Evolutionary conservation across 2,888 invertebrate species (phyloP).

Genomic region (Thereva unica): DNA sequence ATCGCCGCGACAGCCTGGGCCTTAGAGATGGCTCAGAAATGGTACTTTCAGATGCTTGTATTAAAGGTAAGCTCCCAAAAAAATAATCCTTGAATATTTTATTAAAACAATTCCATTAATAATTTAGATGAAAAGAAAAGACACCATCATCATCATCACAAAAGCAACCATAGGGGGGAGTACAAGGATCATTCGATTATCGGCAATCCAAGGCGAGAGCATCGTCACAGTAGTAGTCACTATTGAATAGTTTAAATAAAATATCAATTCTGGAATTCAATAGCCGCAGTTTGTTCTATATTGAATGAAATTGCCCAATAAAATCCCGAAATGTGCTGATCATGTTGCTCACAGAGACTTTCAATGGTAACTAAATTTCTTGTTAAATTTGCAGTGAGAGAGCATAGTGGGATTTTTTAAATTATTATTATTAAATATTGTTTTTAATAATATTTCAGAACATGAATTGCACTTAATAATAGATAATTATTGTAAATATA

Average conservation of each 20-base stretch:
- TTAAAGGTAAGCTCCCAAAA: constrained; percentile 51
- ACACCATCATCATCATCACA: constrained; percentile 58
- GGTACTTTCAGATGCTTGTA: constrained; percentile 69
- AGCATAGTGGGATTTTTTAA: no score
- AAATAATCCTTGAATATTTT: background rate
- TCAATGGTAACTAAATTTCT: no score
- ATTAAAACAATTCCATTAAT: constrained; percentile 6
- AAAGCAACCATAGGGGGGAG: constrained; percentile 56
- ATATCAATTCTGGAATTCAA: no score
- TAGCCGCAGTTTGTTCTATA: no score
- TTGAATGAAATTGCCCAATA: no score
- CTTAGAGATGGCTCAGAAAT: constrained; percentile 76
- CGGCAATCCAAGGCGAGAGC: constrained; percentile 52
- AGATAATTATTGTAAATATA: no score
- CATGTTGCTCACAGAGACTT: no score
- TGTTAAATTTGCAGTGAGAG: no score
- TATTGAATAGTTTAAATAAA: constrained; percentile 50
- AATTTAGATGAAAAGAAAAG: constrained; percentile 56
- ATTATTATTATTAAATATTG: no score
- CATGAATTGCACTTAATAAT: no score
- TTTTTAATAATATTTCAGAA: no score
- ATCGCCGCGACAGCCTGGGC: constrained; percentile 52
- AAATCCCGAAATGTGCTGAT: no score
- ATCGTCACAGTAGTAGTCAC: constrained; percentile 56
- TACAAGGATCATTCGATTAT: constrained; percentile 54